phyloP scores from a whole-genome alignment of 2,888 invertebrate genomes.

The Leuctra nigra region DNA sequence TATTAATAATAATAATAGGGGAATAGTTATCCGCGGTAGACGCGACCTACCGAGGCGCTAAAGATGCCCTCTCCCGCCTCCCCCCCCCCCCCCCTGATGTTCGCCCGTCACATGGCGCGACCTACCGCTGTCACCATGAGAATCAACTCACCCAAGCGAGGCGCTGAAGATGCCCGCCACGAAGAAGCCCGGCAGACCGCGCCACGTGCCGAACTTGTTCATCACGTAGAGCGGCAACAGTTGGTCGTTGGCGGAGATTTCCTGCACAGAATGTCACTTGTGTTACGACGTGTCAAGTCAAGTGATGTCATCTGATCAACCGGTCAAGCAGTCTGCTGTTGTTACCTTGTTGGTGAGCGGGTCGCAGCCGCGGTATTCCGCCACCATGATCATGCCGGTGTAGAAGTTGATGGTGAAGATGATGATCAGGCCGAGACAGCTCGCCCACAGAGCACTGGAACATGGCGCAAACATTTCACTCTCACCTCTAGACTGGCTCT shows the following conservation, averaged over 20 bases:
- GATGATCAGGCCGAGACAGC: constrained; percentile 65
- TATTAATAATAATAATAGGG: no score
- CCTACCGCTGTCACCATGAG: background rate
- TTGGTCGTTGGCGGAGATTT: constrained; percentile 66
- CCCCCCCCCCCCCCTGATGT: no score
- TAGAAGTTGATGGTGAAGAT: constrained; percentile 82
- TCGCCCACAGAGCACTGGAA: constrained; percentile 65
- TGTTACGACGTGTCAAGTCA: no score
- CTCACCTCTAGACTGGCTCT: no score
- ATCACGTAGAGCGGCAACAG: constrained; percentile 87
- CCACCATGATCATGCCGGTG: constrained; percentile 79
- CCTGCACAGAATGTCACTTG: no score
- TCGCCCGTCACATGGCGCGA: no score
- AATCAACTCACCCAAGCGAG: constrained; percentile 70
- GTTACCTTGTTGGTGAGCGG: constrained; percentile 57
- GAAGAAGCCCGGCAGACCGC: constrained; percentile 85
- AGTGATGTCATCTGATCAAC: no score
- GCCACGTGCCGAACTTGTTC: constrained; percentile 64
- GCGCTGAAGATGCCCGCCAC: constrained; percentile 95
- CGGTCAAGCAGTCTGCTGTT: no score
- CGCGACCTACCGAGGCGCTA: no score
- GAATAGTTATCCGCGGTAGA: no score
- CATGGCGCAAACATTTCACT: constrained; percentile 17
- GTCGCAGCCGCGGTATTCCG: constrained; percentile 78
- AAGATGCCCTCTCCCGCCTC: no score